These are phyloP conservation scores for Ptychoptera contaminata DNA, from an alignment of 2,888 invertebrate species.

Conservation along the genomic window DNA sequence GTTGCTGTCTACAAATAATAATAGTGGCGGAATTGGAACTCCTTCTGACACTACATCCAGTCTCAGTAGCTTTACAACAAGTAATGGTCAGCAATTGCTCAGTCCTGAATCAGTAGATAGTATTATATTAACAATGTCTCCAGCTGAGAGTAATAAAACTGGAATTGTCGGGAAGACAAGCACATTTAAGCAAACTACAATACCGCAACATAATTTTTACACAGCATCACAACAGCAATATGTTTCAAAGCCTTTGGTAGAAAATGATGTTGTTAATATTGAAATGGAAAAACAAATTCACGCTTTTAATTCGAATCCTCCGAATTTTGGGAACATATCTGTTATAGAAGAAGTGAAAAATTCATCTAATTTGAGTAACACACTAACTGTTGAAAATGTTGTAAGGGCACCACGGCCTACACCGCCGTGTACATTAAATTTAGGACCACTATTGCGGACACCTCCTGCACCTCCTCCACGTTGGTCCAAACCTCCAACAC, in stretches of 20 bases:
- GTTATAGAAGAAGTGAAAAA: too few species aligned
- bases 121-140: slow-evolving; percentile 62
- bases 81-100: slow-evolving; percentile 30
- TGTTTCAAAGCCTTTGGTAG: background rate
- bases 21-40: slow-evolving; percentile 25
- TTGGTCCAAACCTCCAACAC: slow-evolving; percentile 21
- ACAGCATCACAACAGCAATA: slow-evolving; percentile 42
- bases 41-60: slow-evolving; percentile 55
- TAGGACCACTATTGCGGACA: slow-evolving; percentile 31
- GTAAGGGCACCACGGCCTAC: slow-evolving; percentile 56
- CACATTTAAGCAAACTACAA: slow-evolving; percentile 13
- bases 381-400: slow-evolving; percentile 16
- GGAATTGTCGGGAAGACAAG: slow-evolving; percentile 15
- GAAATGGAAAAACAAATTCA: too few species aligned
- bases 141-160: slow-evolving; percentile 31
- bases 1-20: slow-evolving; percentile 29
- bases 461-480: slow-evolving; percentile 7
- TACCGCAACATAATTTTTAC: slow-evolving; percentile 40
- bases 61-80: slow-evolving; percentile 55
- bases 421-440: slow-evolving; percentile 68
- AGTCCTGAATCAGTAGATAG: slow-evolving; percentile 44
- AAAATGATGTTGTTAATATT: too few species aligned
- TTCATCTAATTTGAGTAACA: too few species aligned
- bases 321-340: too few species aligned
- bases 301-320: too few species aligned